These are phyloP conservation scores for Plecotus auritus DNA, from an alignment of 2,113 vertebrate species.

Conservation along the genomic window DNA sequence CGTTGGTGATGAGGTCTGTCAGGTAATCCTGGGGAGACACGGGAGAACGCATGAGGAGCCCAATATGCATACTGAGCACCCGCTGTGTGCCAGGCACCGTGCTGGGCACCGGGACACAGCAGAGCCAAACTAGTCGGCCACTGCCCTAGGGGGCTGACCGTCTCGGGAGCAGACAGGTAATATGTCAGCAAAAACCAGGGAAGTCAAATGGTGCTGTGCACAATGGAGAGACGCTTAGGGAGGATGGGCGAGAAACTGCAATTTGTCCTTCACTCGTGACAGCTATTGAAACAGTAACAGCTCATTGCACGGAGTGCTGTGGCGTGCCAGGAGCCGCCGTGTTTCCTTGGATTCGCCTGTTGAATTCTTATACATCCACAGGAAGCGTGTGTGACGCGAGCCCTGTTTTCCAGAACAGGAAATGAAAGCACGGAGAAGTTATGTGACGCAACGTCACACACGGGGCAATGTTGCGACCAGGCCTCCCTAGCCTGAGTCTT, in stretches of 20 bases:
- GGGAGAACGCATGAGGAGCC: background rate
- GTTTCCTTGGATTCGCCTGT: background rate
- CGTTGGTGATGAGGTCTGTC: constrained; percentile 96
- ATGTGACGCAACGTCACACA: background rate
- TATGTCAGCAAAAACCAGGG: background rate
- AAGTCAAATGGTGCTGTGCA: background rate
- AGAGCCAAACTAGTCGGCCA: background rate
- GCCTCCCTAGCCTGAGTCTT: background rate
- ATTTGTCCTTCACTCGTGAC: fast-evolving
- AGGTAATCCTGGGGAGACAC: constrained; percentile 89
- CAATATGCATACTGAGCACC: fast-evolving
- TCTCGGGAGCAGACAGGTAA: background rate
- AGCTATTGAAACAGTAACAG: background rate
- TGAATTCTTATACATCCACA: background rate
- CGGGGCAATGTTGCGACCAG: background rate
- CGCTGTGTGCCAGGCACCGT: fast-evolving
- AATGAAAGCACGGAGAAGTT: background rate
- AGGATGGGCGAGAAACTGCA: fast-evolving
- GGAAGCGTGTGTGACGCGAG: background rate
- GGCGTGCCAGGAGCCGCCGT: background rate
- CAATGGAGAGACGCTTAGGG: background rate
- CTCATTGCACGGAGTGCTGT: fast-evolving
- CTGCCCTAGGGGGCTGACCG: fast-evolving
- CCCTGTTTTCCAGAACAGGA: background rate
- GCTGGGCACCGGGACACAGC: fast-evolving